These are phyloP conservation scores for Dryobota labecula DNA, from an alignment of 2,888 invertebrate species.

Conservation along the genomic window DNA sequence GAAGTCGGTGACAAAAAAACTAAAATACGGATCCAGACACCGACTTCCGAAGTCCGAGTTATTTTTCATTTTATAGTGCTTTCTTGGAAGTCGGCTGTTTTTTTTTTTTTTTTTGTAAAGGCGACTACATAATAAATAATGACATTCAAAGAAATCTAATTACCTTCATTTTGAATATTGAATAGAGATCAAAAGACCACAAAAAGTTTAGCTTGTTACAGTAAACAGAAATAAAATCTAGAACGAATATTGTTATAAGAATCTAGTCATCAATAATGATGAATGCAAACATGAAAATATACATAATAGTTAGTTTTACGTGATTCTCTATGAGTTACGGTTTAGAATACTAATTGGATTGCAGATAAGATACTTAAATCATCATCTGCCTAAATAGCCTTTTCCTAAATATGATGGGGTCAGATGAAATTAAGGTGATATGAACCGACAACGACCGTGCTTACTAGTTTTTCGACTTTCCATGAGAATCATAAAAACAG, in stretches of 20 bases:
- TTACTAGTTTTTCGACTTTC: too few relatives aligned
- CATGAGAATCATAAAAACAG: too few relatives aligned
- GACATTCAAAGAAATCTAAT: slow-evolving; percentile 5
- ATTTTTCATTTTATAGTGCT: too few relatives aligned
- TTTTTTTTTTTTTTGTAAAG: too few relatives aligned
- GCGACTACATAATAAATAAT: background rate
- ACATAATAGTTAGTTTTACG: background rate
- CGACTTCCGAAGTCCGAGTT: too few relatives aligned
- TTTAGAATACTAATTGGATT: background rate
- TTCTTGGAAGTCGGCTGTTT: too few relatives aligned
- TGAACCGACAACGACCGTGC: too few relatives aligned
- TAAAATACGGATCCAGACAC: too few relatives aligned
- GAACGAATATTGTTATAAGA: background rate
- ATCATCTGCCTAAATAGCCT: too few relatives aligned
- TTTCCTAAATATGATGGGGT: too few relatives aligned
- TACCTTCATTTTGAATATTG: background rate
- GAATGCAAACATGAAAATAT: slow-evolving; percentile 5
- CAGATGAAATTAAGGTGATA: too few relatives aligned
- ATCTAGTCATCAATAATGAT: slow-evolving; percentile 2
- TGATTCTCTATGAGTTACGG: background rate
- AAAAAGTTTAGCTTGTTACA: slow-evolving; percentile 10
- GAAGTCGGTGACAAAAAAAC: too few relatives aligned
- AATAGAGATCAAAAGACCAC: slow-evolving; percentile 9
- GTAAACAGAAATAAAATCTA: background rate
- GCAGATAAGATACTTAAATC: background rate